Evolutionary conservation across 2,888 invertebrate genomes (phyloP), one percentile per base, ranked within the genome.

Genomic region (Rhyacophila evoluta): DNA sequence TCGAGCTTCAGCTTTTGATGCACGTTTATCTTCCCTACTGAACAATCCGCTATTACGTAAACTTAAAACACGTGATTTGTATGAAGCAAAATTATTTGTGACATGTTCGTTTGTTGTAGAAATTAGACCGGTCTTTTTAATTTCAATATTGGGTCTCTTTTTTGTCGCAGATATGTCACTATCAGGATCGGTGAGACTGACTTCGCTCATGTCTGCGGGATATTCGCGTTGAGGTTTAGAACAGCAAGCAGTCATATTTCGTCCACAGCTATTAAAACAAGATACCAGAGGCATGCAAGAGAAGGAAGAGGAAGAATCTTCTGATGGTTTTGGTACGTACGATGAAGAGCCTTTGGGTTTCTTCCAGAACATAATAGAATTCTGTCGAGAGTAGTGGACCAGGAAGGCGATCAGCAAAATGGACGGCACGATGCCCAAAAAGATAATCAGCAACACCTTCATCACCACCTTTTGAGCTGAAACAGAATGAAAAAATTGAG

Each of bases 361-460:
- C 86, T 90, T 90, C 89, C 89, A 89, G 86, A 89, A 88, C 83
- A 84, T 83, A 41, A 89, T 85, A 81, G 89, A 85, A 93, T 95
- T 93, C 85, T 93, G 93, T 27, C 92, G 91, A 81, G 93, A 91
- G 88, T 95, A 95, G 91, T 95, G 97, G 75, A 93, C 86, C 38
- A 95, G 88, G 86, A 95, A 92, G 39, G 93, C 89, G 1, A 93
- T 85, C 25, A 95, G 86, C 0, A 94, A 91, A 55, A 94, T 87
- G 79, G 92, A 87, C 0, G 97, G 97, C 76, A 97, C 89, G 83
- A 97, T 93, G 27, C 95, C 94, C 84, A 98, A 91, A 92, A 97
- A 97, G 84, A 97, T 93, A 83, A 98, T 92, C 86, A 95, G 95
- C 89, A 98, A 91, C 36, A 94, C 94, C 80, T 95, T 94, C 85